phyloP scores from a whole-genome alignment of 2,113 vertebrate species.

The Fulica atra region DNA sequence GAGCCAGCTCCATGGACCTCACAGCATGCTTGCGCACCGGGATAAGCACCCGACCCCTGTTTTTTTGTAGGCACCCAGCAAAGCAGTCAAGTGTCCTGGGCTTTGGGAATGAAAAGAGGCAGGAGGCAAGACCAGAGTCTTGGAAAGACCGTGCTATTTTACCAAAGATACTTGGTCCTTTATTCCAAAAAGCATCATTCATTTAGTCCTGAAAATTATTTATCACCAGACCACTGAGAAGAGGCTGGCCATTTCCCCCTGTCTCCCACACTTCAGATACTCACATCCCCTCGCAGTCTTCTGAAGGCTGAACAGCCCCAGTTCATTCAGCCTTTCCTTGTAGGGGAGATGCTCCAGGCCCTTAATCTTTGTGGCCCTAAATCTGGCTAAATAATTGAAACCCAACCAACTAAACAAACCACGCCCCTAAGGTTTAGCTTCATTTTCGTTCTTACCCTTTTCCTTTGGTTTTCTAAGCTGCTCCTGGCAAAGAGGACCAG shows the following conservation, averaged over 20 bases:
- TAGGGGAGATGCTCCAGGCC: too few species aligned
- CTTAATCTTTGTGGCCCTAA: too few species aligned
- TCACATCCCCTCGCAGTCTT: too few species aligned
- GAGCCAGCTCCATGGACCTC: not conserved
- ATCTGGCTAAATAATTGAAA: not conserved
- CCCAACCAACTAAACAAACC: not conserved
- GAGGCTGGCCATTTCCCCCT: too few species aligned
- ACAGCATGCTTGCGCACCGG: rapidly evolving
- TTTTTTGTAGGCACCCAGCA: not conserved
- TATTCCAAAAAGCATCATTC: not conserved
- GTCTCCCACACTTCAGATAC: too few species aligned
- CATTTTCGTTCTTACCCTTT: not conserved
- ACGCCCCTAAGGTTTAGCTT: not conserved
- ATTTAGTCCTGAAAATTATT: not conserved
- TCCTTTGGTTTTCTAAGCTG: not conserved
- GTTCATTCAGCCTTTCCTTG: too few species aligned
- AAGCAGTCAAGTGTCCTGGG: not conserved
- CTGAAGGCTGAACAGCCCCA: too few species aligned
- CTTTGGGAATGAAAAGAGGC: not conserved
- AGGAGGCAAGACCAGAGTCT: not conserved
- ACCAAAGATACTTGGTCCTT: not conserved
- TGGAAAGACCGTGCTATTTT: not conserved
- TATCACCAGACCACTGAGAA: not conserved
- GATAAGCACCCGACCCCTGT: not conserved
- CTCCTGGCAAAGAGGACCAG: not conserved